These are phyloP conservation scores for Ips nitidus DNA, from an alignment of 1,140 invertebrate genomes.

Conservation along the genomic window DNA sequence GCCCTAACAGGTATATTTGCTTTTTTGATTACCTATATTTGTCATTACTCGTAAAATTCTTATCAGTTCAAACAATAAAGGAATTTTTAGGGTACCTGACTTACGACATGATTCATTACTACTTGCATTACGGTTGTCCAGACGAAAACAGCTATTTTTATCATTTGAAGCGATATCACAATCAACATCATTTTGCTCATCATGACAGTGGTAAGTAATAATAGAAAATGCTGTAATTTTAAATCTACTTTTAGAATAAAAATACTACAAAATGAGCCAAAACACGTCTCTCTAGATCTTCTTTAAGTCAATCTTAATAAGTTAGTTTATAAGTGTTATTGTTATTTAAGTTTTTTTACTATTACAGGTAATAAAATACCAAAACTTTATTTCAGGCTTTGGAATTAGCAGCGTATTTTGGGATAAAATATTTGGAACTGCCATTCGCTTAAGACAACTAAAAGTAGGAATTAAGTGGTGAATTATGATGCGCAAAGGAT, in stretches of 20 bases:
- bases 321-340: too few species aligned
- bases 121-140: slow-evolving; percentile 71
- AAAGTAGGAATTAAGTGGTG: slow-evolving; percentile 49
- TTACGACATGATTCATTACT: slow-evolving; percentile 77
- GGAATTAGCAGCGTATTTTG: slow-evolving; percentile 71
- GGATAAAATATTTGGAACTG: slow-evolving; percentile 69
- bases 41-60: background rate
- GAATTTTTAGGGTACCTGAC: slow-evolving; percentile 62
- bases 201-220: slow-evolving; percentile 63
- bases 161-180: slow-evolving; percentile 74
- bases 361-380: too few species aligned
- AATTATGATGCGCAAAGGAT: background rate
- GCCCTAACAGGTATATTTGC: slow-evolving; percentile 57
- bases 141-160: slow-evolving; percentile 64
- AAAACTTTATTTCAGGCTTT: slow-evolving; percentile 55
- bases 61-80: background rate
- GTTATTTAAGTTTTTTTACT: too few species aligned
- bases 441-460: slow-evolving; percentile 53
- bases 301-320: too few species aligned
- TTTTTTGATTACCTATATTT: background rate
- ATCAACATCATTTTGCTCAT: slow-evolving; percentile 75
- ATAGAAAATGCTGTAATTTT: background rate
- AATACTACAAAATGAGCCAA: too few species aligned
- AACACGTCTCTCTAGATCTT: too few species aligned
- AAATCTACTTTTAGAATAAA: too few species aligned